Evolutionary conservation across 64 coral and sea anemone genomes (phyloP), one percentile per base, ranked within the genome.

Genomic region (Montipora capricornis): DNA sequence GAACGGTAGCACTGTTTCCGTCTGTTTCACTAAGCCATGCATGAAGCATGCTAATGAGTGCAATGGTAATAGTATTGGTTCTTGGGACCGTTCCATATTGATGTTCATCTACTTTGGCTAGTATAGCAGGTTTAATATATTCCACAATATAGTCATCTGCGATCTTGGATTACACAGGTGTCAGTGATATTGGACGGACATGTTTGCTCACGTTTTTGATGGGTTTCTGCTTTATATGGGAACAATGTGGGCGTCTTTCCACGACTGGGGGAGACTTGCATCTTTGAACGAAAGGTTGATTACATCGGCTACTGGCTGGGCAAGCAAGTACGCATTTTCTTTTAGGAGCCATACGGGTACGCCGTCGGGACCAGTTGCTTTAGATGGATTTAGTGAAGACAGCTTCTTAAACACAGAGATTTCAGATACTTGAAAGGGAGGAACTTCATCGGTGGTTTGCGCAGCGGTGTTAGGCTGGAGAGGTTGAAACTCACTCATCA

Each of bases 141-240:
- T 55, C 52, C 52, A 55, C 8, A 55, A 55, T 55, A 55, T 59
- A 83, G 49, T 83, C 80, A 4, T 83, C 80, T 19, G 80, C 20
- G 51, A 83, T 62, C 80, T 59, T 83, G 4, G 80, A 83, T 62
- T 53, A 62, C 80, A 83, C 49, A 20, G 80, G 80, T 5, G 80
- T 59, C 20, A 83, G 80, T 57, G 80, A 83, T 59, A 83, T 83
- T 83, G 80, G 80, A 24, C 80, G 80, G 15, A 83, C 47, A 61
- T 59, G 80, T 62, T 83, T 83, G 55, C 64, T 83, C 12, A 83
- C 49, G 26, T 83, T 20, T 19, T 83, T 62, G 20, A 37, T 6
- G 4, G 52, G 52, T 55, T 55, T 55, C 52, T 55, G 52, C 52
- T 55, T 55, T 55, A 8, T 20, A 83, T 51, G 26, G 80, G 80